phyloP scores from a whole-genome alignment of 2,797 vertebrate species.

The Ficedula albicollis region DNA sequence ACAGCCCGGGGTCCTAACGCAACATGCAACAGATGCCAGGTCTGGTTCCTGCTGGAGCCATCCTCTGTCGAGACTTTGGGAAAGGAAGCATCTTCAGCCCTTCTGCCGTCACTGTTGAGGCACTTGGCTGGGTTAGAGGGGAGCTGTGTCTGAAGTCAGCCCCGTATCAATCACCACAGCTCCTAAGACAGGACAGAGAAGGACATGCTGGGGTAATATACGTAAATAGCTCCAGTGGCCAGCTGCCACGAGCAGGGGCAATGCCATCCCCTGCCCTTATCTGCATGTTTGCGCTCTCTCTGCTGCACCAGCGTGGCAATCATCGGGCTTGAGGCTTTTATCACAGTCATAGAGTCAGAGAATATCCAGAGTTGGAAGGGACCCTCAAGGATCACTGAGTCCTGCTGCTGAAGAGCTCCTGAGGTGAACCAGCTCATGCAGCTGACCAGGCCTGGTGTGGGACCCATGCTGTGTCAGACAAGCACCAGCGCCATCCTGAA shows the following conservation, averaged over 20 bases:
- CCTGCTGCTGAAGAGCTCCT: neutral
- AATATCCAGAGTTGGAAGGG: fast-evolving
- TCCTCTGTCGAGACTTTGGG: neutral
- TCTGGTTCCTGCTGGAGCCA: neutral
- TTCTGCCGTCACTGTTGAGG: fast-evolving
- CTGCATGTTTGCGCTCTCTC: neutral
- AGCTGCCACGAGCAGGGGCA: neutral
- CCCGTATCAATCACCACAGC: neutral
- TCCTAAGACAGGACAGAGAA: neutral
- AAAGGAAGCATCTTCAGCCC: neutral
- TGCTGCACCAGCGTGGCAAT: fast-evolving
- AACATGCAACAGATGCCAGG: conserved; percentile 40
- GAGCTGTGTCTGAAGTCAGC: neutral
- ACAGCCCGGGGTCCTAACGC: conserved; percentile 13
- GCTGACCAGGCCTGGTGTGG: neutral
- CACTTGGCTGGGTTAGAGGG: neutral
- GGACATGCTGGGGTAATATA: neutral
- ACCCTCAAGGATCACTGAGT: too few species aligned
- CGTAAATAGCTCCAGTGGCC: neutral
- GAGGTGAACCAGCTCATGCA: neutral
- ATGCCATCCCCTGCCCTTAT: neutral
- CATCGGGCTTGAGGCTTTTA: neutral
- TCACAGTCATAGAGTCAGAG: neutral
- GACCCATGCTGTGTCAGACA: neutral
- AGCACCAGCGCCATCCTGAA: neutral